Conservation (phyloP, 2,113 vertebrate species). For the Hippotragus niger region DNA sequence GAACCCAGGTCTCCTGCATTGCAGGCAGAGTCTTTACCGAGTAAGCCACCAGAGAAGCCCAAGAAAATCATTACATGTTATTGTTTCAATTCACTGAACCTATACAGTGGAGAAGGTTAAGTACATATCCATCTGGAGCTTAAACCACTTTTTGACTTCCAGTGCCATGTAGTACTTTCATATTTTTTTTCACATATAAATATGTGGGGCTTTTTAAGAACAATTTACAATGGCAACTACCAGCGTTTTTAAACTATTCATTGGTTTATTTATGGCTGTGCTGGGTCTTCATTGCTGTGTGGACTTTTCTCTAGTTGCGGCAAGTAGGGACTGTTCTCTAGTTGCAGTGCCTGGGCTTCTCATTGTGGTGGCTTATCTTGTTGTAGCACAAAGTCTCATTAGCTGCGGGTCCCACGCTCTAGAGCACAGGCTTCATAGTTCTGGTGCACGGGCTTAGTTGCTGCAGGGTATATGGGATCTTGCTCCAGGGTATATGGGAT, state of each 20-base stretch:
- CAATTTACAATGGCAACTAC: neutral
- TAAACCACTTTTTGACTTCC: neutral
- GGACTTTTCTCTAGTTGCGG: neutral
- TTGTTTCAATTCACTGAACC: neutral
- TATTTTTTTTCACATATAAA: neutral
- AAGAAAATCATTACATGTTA: neutral
- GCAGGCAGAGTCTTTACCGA: neutral
- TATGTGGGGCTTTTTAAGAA: slow-evolving; percentile 1
- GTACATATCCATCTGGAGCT: neutral
- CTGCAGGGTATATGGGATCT: neutral
- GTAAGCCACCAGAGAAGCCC: neutral
- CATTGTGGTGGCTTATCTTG: neutral
- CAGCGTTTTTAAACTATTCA: neutral
- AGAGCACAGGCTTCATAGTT: neutral
- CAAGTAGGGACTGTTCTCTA: neutral
- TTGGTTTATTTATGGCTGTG: neutral
- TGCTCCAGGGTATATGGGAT: neutral
- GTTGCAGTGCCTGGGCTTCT: neutral
- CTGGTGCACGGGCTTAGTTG: neutral
- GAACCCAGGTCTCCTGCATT: neutral
- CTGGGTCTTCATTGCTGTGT: neutral
- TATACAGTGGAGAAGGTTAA: neutral
- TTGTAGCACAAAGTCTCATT: neutral
- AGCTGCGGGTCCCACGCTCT: neutral
- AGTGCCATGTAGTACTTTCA: neutral